Evolutionary conservation across 2,888 invertebrate genomes (phyloP).

Genomic region (Sisyra nigra): DNA sequence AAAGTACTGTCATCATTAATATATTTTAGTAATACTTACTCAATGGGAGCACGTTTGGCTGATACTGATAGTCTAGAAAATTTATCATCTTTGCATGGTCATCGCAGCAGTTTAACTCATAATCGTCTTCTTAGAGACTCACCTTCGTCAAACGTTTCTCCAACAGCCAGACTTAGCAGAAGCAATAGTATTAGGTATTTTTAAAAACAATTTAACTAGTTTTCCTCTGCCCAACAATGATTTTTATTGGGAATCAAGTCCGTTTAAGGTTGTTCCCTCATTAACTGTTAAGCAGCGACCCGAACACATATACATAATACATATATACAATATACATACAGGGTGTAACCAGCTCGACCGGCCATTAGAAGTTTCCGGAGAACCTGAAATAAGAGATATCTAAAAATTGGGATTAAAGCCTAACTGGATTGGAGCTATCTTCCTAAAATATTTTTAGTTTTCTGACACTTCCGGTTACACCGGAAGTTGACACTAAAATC

Average conservation of each 20-base stretch:
- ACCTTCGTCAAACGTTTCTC: constrained; percentile 1
- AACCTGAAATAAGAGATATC: too few relatives aligned
- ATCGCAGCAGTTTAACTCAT: constrained; percentile 57
- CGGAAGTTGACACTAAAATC: too few relatives aligned
- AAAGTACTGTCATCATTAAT: neutral
- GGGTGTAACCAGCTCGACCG: too few relatives aligned
- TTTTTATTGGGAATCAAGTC: constrained; percentile 5
- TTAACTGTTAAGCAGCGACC: too few relatives aligned
- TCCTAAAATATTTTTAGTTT: too few relatives aligned
- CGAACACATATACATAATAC: too few relatives aligned
- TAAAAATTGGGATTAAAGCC: too few relatives aligned
- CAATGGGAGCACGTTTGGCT: constrained; percentile 59
- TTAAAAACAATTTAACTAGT: neutral
- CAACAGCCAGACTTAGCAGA: constrained; percentile 59
- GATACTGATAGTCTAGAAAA: constrained; percentile 84
- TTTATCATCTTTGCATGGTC: constrained; percentile 38
- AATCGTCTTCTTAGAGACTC: constrained; percentile 48
- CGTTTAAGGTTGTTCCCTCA: too few relatives aligned
- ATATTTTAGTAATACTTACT: constrained; percentile 43
- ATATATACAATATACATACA: too few relatives aligned
- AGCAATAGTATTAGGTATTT: constrained; percentile 86
- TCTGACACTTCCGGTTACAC: too few relatives aligned
- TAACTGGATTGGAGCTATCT: too few relatives aligned
- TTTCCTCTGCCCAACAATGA: neutral
- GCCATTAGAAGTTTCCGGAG: too few relatives aligned